Conservation (phyloP, 1,140 invertebrate genomes). For the honey bee (Apis mellifera) region DNA sequence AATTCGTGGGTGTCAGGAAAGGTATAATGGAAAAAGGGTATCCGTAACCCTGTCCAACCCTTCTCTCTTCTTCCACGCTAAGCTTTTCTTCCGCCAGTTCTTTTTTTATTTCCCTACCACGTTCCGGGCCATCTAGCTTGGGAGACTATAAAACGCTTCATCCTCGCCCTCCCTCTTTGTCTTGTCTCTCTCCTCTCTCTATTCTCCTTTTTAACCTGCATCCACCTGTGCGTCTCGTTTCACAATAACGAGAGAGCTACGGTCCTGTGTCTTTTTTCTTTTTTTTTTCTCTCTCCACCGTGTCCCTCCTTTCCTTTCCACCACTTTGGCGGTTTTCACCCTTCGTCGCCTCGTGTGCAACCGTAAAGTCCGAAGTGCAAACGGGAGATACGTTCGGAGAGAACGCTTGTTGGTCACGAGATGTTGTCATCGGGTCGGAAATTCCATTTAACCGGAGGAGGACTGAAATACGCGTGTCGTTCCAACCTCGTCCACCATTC, state of each 20-base stretch:
- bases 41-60: conserved; percentile 57
- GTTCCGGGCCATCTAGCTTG: conserved; percentile 73
- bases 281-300: not conserved
- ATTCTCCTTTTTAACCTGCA: conserved; percentile 25
- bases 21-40: conserved; percentile 72
- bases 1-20: conserved; percentile 53
- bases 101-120: conserved; percentile 71
- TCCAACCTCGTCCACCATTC: not conserved
- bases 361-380: conserved; percentile 74
- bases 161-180: conserved; percentile 39
- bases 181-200: not conserved
- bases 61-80: not conserved
- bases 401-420: conserved; percentile 61
- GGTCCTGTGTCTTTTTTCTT: not conserved
- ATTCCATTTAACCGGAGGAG: conserved; percentile 63
- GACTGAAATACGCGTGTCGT: not conserved
- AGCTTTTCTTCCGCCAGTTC: conserved; percentile 34
- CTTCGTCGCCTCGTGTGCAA: conserved; percentile 68
- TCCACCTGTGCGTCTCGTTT: conserved; percentile 69
- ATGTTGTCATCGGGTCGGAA: conserved; percentile 58
- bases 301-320: not conserved
- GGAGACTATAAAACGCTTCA: conserved; percentile 73
- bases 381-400: conserved; percentile 70
- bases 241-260: conserved; percentile 64
- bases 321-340: conserved; percentile 43